These are phyloP conservation scores for Lumbricus terrestris DNA, from an alignment of 2,888 invertebrate species.

Conservation along the genomic window DNA sequence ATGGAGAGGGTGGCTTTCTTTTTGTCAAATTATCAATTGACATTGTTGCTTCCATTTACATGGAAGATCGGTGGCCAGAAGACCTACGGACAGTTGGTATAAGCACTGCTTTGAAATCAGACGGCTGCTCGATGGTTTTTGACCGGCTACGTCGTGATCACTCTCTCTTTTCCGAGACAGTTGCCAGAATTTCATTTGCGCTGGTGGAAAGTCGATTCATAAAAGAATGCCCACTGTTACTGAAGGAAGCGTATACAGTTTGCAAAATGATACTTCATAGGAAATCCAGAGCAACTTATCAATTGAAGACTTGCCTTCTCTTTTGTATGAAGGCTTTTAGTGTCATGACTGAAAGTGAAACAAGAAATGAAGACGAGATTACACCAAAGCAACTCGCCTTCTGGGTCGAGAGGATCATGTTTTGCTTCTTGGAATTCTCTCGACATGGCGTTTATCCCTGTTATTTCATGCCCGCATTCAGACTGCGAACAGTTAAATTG, in stretches of 20 bases:
- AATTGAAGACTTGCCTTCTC: not conserved
- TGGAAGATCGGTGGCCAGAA: not conserved
- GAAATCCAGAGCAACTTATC: not conserved
- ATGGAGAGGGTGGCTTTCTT: not conserved
- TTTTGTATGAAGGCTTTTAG: not conserved
- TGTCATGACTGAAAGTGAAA: not conserved
- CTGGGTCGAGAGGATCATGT: not conserved
- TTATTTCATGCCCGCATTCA: not conserved
- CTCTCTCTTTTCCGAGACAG: not conserved
- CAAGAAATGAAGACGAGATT: not conserved
- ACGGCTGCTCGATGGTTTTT: not conserved
- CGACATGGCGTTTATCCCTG: not conserved
- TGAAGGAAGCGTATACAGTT: not conserved
- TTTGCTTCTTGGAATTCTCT: not conserved
- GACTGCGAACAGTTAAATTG: not conserved
- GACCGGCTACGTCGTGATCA: not conserved
- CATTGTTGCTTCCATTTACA: not conserved
- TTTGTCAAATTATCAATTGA: not conserved
- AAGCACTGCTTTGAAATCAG: not conserved
- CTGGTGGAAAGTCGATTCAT: not conserved
- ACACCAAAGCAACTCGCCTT: not conserved
- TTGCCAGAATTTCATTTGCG: conserved; percentile 3
- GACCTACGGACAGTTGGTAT: not conserved
- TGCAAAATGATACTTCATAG: not conserved
- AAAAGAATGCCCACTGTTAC: not conserved